Conservation (phyloP, 2,113 vertebrate species). For the Salvelinus alpinus region DNA sequence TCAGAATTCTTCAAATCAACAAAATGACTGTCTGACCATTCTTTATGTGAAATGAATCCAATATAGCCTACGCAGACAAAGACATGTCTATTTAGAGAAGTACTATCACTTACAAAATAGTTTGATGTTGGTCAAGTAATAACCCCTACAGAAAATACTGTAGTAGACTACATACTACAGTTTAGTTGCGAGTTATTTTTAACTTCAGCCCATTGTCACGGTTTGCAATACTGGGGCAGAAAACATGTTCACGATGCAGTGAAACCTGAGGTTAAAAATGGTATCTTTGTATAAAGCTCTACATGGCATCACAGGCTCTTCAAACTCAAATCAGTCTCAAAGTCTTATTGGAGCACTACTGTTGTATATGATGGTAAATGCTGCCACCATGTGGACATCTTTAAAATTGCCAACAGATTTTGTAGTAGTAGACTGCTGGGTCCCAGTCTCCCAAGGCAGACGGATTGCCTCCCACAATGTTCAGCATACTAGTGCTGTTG, state of each 20-base stretch:
- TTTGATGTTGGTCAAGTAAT: not conserved
- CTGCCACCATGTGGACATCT: slow-evolving; percentile 47
- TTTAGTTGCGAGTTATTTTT: not conserved
- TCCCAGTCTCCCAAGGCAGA: too few relatives aligned
- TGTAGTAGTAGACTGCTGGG: too few relatives aligned
- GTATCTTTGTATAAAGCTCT: too few relatives aligned
- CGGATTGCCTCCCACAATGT: too few relatives aligned
- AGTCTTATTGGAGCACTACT: not conserved
- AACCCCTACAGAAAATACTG: not conserved
- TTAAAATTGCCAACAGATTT: not conserved
- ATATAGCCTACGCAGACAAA: not conserved
- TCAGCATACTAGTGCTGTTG: too few relatives aligned
- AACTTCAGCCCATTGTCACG: not conserved
- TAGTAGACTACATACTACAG: not conserved
- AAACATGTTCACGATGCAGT: too few relatives aligned
- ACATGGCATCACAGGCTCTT: too few relatives aligned
- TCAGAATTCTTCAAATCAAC: slow-evolving; percentile 17
- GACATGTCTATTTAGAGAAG: not conserved
- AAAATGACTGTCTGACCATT: not conserved
- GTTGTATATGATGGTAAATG: slow-evolving; percentile 13
- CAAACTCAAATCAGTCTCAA: too few relatives aligned
- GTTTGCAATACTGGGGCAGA: not conserved
- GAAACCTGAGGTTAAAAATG: too few relatives aligned
- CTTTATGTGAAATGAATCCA: not conserved
- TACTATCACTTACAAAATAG: not conserved